Base-by-base conservation (phyloP, 2,888 invertebrate species). In the Saturnia japonica region DNA sequence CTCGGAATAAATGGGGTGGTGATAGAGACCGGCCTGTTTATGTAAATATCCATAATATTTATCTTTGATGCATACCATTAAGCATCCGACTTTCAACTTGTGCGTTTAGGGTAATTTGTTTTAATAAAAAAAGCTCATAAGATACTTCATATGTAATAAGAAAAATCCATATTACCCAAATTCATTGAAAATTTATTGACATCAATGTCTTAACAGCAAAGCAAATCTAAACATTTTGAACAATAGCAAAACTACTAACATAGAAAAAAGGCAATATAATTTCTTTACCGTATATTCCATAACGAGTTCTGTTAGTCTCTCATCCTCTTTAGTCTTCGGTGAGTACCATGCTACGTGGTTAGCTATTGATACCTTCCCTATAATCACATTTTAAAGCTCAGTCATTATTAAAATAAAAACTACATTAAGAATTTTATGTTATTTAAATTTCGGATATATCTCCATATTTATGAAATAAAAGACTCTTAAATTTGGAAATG, bases 1-100 rank as follows among this genome's bases (percentile, higher is more conserved):
- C n/a, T n/a, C 94, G 0, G 88, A 86, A 79, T 83, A 94, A 67
- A 95, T 88, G 0, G 94, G 91, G 71, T 93, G 86, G 0, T 87
- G 84, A 76, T 88, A 93, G 68, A 88, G 85, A 2, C 91, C 92
- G 11, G 73, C 72, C 88, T 88, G 75, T 64, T 40, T 25, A 57
- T 25, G 25, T 16, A 12, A 11, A 57, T 57, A 57, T 1, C 11
- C 1, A n/a, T n/a, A n/a, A n/a, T n/a, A n/a, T n/a, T n/a, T n/a
- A n/a, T n/a, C n/a, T n/a, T n/a, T n/a, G n/a, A n/a, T n/a, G n/a
- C n/a, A n/a, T n/a, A n/a, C n/a, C n/a, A n/a, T n/a, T n/a, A n/a
- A n/a, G n/a, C n/a, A n/a, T n/a, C n/a, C n/a, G n/a, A n/a, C n/a
- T n/a, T n/a, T n/a, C n/a, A n/a, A n/a, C n/a, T n/a, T n/a, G n/a